Conservation (phyloP, 2,113 vertebrate genomes). For the Pachyramphus minor region DNA sequence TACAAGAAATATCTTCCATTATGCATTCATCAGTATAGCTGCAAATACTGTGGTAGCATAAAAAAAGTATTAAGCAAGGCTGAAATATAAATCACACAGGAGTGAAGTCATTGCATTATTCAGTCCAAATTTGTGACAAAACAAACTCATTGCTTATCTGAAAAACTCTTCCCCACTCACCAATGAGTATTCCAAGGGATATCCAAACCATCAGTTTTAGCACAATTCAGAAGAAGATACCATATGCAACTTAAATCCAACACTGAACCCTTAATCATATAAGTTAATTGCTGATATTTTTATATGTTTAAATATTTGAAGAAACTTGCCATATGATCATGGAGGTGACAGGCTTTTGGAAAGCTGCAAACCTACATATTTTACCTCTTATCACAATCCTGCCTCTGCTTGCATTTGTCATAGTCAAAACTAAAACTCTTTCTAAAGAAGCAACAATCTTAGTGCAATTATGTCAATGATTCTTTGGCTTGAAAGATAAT, state of each 20-base stretch:
- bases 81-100: not conserved
- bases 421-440: not conserved
- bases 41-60: not conserved
- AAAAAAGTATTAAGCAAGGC: not conserved
- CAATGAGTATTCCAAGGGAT: rapidly evolving
- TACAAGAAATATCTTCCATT: not conserved
- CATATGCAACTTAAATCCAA: not conserved
- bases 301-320: not conserved
- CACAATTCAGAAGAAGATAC: not conserved
- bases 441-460: not conserved
- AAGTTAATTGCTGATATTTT: not conserved
- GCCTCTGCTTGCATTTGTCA: not conserved
- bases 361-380: not conserved
- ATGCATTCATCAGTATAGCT: not conserved
- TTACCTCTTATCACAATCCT: not conserved
- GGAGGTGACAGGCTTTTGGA: not conserved
- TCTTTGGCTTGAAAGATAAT: not conserved
- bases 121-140: not conserved
- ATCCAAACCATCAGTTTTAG: not conserved
- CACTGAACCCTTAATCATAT: not conserved
- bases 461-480: not conserved
- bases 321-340: not conserved
- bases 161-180: not conserved
- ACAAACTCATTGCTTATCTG: not conserved
- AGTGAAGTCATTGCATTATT: not conserved